Conservation (phyloP, 2,113 vertebrate species). For the Triplophysa dalaica region DNA sequence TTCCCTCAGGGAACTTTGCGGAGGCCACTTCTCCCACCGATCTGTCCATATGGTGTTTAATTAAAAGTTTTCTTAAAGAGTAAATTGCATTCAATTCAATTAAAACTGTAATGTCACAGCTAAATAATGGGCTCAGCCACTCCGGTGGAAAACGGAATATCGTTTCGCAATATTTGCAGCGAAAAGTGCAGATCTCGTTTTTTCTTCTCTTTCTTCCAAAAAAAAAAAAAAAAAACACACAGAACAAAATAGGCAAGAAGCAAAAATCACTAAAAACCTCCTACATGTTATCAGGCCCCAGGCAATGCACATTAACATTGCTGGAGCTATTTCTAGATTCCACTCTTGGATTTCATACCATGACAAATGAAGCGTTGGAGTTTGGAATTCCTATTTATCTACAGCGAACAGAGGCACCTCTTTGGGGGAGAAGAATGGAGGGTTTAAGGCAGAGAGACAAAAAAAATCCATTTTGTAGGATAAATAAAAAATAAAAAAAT, state of each 20-base stretch:
- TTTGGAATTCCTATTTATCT: constrained; percentile 83
- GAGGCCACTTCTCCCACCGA: constrained; percentile 78
- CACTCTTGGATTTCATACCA: constrained; percentile 81
- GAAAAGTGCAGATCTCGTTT: constrained; percentile 52
- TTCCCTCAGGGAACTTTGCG: constrained; percentile 76
- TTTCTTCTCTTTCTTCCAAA: constrained; percentile 10
- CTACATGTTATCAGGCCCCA: constrained; percentile 78
- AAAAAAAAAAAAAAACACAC: constrained; percentile 59
- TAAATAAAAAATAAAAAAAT: constrained; percentile 77
- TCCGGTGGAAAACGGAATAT: constrained; percentile 33
- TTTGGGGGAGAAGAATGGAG: constrained; percentile 78
- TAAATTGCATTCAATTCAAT: constrained; percentile 85
- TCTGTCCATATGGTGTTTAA: constrained; percentile 82
- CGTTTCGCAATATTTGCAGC: constrained; percentile 68
- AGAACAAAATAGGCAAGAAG: constrained; percentile 80
- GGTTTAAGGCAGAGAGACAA: constrained; percentile 72
- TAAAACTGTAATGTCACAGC: constrained; percentile 81
- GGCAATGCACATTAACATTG: constrained; percentile 76
- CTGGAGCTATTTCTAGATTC: constrained; percentile 81
- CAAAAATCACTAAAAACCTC: constrained; percentile 83
- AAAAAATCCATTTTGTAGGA: constrained; percentile 71
- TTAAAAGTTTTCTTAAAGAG: constrained; percentile 85
- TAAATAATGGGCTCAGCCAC: constrained; percentile 79
- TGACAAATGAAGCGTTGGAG: constrained; percentile 82
- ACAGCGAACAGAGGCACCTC: constrained; percentile 73